Conservation (phyloP, 1,140 invertebrate species). For the Littorina saxatilis region DNA sequence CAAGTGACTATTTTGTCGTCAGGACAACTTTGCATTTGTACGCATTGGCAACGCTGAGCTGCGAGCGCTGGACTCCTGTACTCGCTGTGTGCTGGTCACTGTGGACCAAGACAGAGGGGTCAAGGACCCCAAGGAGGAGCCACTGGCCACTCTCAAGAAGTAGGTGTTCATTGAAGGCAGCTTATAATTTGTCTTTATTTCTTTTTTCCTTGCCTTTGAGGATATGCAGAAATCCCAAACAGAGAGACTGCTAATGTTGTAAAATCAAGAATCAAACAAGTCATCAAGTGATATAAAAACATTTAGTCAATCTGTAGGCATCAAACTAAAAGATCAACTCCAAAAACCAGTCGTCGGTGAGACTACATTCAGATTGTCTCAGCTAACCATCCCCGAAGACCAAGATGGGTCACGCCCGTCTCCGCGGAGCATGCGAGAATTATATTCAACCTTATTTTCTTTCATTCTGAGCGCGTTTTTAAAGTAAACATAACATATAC, state of each 20-base stretch:
- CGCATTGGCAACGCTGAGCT: conserved; percentile 53
- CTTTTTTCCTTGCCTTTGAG: neutral
- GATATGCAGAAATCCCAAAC: neutral
- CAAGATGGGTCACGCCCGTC: too few species aligned
- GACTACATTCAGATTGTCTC: neutral
- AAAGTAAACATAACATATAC: too few species aligned
- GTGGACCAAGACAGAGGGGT: conserved; percentile 70
- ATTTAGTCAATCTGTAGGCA: too few species aligned
- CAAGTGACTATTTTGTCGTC: too few species aligned
- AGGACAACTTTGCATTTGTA: conserved; percentile 58
- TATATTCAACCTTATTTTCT: too few species aligned
- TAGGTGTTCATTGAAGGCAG: conserved; percentile 44
- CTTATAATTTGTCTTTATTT: neutral
- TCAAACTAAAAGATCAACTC: too few species aligned
- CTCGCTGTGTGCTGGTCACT: conserved; percentile 70
- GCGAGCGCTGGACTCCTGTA: conserved; percentile 57
- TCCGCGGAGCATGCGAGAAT: too few species aligned
- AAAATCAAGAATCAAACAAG: neutral
- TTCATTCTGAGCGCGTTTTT: too few species aligned
- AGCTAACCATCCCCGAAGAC: too few species aligned
- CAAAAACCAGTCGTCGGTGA: neutral
- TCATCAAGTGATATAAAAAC: neutral
- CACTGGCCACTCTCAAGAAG: conserved; percentile 70
- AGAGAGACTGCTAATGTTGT: neutral
- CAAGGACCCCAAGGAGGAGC: conserved; percentile 68